Conservation (phyloP, 2,888 invertebrate genomes). For the Pollenia amentaria region DNA sequence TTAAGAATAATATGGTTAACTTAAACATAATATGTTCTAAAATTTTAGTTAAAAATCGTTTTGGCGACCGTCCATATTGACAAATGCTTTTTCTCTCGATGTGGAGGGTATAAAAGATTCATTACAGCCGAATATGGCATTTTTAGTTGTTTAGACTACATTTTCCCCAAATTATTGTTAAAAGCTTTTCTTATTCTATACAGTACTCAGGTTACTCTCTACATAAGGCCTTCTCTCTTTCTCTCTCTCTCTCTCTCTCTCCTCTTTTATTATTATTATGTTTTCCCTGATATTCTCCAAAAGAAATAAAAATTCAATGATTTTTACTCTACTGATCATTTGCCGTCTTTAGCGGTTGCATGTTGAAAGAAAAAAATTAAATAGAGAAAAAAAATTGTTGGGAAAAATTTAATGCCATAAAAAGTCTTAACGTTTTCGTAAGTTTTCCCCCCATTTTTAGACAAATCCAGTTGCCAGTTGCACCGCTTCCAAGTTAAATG, state of each 20-base stretch:
- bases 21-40: too few species aligned
- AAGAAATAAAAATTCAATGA: neutral
- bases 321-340: neutral
- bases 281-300: conserved; percentile 15
- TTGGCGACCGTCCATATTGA: too few species aligned
- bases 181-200: neutral
- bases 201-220: neutral
- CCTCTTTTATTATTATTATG: neutral
- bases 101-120: too few species aligned
- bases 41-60: too few species aligned
- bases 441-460: conserved; percentile 73
- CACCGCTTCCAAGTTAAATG: conserved; percentile 57
- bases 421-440: conserved; percentile 63
- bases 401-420: conserved; percentile 70
- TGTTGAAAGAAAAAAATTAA: conserved; percentile 27
- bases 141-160: too few species aligned
- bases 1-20: too few species aligned
- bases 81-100: too few species aligned
- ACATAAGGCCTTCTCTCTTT: neutral
- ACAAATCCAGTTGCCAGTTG: conserved; percentile 71
- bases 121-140: too few species aligned
- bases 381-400: conserved; percentile 63
- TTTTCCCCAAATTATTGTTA: neutral
- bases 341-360: neutral
- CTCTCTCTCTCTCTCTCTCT: neutral